phyloP scores from a whole-genome alignment of 2,113 vertebrate species.

The Sphyrna mokarran region DNA sequence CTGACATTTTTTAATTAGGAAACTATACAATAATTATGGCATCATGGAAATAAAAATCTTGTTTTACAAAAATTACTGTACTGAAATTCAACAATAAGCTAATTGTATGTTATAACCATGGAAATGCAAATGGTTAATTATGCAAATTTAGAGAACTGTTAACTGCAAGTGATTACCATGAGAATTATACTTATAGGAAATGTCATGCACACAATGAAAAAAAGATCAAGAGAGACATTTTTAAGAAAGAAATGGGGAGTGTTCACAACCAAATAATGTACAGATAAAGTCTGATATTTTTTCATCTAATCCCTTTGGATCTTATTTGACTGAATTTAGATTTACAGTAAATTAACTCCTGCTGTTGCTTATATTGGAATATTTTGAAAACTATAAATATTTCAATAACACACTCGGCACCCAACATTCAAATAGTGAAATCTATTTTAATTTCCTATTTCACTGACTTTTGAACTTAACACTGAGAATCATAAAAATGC shows the following conservation, averaged over 20 bases:
- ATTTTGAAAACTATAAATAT: conserved; percentile 20
- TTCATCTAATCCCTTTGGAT: neutral
- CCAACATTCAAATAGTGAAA: neutral
- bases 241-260: neutral
- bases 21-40: neutral
- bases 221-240: neutral
- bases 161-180: neutral
- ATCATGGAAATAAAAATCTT: neutral
- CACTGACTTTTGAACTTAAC: conserved; percentile 20
- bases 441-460: conserved; percentile 18
- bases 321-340: too few relatives aligned
- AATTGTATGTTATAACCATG: neutral
- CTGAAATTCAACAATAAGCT: neutral
- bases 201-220: neutral
- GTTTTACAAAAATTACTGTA: neutral
- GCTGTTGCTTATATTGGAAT: neutral
- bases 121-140: neutral
- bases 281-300: neutral
- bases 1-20: neutral
- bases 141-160: neutral
- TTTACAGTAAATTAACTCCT: conserved; percentile 17
- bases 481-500: conserved; percentile 32
- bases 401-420: neutral
- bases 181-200: neutral
- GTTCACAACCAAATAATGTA: neutral